phyloP scores from a whole-genome alignment of 2,113 vertebrate species.

The Manacus vitellinus region DNA sequence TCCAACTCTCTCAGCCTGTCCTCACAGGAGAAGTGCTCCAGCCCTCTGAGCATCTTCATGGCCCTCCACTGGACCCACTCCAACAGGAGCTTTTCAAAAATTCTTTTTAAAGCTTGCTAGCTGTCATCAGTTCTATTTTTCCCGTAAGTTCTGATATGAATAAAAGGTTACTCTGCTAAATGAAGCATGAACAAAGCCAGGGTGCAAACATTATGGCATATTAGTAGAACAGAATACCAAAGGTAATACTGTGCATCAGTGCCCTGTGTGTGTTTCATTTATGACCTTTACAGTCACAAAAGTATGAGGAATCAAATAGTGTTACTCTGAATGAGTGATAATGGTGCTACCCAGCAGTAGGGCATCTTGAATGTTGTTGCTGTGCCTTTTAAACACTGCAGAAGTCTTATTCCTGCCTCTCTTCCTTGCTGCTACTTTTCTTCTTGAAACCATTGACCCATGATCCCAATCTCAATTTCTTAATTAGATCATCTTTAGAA shows the following conservation, averaged over 20 bases:
- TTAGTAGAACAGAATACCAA: not conserved
- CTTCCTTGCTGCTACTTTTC: not conserved
- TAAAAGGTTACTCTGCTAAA: constrained; percentile 44
- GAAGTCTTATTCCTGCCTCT: not conserved
- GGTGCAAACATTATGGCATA: not conserved
- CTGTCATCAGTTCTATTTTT: constrained; percentile 30
- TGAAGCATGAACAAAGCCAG: constrained; percentile 12
- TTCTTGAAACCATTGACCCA: not conserved
- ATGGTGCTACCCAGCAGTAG: not conserved
- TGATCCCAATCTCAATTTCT: not conserved
- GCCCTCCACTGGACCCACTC: not conserved
- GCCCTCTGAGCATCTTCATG: not conserved
- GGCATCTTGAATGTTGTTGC: not conserved
- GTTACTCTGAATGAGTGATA: not conserved
- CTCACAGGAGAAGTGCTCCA: not conserved
- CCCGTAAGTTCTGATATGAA: not conserved
- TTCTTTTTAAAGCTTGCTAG: constrained; percentile 2
- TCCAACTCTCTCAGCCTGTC: not conserved
- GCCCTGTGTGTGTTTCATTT: not conserved
- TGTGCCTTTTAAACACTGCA: not conserved
- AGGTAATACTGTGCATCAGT: not conserved
- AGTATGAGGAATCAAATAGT: not conserved
- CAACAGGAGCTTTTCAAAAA: not conserved
- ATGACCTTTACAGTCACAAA: not conserved
- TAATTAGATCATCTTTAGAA: constrained; percentile 1